Base-by-base conservation (phyloP, 2,888 invertebrate species). In the Smittia aterrima region DNA sequence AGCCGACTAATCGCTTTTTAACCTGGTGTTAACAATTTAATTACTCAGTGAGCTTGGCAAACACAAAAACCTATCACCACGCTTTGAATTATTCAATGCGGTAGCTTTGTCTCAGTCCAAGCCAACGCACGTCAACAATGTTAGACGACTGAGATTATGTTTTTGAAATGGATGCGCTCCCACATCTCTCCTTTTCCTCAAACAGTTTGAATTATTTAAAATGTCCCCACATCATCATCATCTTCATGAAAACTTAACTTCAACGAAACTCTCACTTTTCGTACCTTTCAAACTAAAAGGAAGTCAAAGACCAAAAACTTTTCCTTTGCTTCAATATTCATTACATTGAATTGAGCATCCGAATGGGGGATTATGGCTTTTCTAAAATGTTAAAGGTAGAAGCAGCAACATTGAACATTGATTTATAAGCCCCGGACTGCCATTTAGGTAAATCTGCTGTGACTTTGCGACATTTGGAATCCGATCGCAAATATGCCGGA, bases 261-360 rank as follows among this genome's bases (percentile, higher is more conserved):
- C 9, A 6, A 11, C 16, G 18, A 22, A 58, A 47, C 47, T 58
- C 58, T 18, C 58, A 58, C 58, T 47, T 47, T 7, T 47, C 16
- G 6, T 38, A 38, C n/a, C n/a, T n/a, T n/a, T n/a, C n/a, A n/a
- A n/a, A n/a, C n/a, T n/a, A n/a, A n/a, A n/a, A n/a, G n/a, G n/a
- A n/a, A n/a, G n/a, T n/a, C n/a, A n/a, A n/a, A n/a, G n/a, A n/a
- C n/a, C n/a, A n/a, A n/a, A n/a, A n/a, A n/a, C n/a, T n/a, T n/a
- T n/a, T n/a, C n/a, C n/a, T n/a, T n/a, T n/a, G 25, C 66, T 16
- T 66, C 27, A 66, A 66, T 67, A 67, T 67, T 67, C 40, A 67
- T 67, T 67, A 16, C 20, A 67, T 66, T 32, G 13, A 16, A 47
- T n/a, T 3, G 7, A n/a, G 16, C 1, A 16, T 6, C 16, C 1